Evolutionary conservation across 2,888 invertebrate genomes (phyloP), one percentile per base, ranked within the genome.

Genomic region (Ecliptopera silaceata): DNA sequence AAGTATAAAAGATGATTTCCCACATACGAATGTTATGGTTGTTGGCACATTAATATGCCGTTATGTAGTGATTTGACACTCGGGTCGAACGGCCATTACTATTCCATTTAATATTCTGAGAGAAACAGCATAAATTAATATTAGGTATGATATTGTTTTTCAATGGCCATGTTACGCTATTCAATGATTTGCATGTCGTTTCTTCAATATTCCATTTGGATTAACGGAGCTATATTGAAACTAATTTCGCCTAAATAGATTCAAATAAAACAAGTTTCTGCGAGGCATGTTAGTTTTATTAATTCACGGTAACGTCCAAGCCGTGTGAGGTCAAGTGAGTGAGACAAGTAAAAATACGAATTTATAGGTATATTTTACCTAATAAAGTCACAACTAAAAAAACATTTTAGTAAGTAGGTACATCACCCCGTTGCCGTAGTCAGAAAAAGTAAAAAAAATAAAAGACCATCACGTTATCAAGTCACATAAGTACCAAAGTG

Each of bases 191-290:
- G 46, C 34, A 34, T 53, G 11, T 48, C 38, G 29, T 53, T 53
- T 41, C n/a, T 8, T 20, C 39, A 20, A 36, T 47, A 44, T 15
- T 57, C 29, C 39, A 36, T 41, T 15, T 50, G 17, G 22, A 54
- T 32, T 64, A 65, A 63, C 63, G 63, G 65, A 47, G 56, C 55
- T 45, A 47, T 56, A 63, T 61, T 61, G 34, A 55, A 61, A 61
- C 59, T 51, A 53, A 57, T 59, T 55, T 56, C 38, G 53, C 61
- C 52, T 57, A 53, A 60, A 61, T 53, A 59, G 26, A 59, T 53
- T 56, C 39, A 13, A 57, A 55, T 20, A 51, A 58, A 65, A 65
- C 61, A 12, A 34, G 65, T 63, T 65, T 52, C 13, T 36, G 55
- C 32, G 26, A 38, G 36, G 31, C 43, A 48, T 38, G 41, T 22